Evolutionary conservation across 2,888 invertebrate species (phyloP).

Genomic region (Melinaea menophilus): DNA sequence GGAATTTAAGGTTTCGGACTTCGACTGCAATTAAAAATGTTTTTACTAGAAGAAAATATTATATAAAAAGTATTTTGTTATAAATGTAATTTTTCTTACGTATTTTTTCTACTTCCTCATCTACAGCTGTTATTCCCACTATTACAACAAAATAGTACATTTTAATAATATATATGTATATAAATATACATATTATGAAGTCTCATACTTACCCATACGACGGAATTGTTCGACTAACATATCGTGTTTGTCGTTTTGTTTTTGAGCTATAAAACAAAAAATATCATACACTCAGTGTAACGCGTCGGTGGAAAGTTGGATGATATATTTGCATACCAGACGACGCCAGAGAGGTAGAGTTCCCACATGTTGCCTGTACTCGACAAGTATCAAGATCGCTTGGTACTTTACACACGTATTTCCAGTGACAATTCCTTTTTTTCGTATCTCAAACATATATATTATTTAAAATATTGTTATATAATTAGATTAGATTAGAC

Average conservation of each 20-base stretch:
- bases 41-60: not conserved
- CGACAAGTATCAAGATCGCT: conserved; percentile 45
- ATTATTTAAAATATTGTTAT: too few relatives aligned
- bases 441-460: conserved; percentile 11
- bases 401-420: conserved; percentile 43
- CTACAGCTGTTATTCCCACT: conserved; percentile 49
- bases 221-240: not conserved
- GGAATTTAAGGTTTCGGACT: conserved; percentile 35
- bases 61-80: not conserved
- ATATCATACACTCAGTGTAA: not conserved
- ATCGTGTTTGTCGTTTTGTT: conserved; percentile 2
- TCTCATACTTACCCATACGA: not conserved
- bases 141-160: conserved; percentile 23
- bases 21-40: conserved; percentile 39
- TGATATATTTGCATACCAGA: conserved; percentile 4
- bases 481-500: too few relatives aligned
- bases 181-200: not conserved
- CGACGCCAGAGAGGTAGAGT: not conserved
- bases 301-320: not conserved
- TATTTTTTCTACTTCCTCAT: conserved; percentile 63
- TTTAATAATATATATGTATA: conserved; percentile 11
- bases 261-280: not conserved
- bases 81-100: conserved; percentile 39
- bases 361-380: conserved; percentile 40
- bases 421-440: conserved; percentile 47